A percentile compares a stretch with the other conserved stretches of the same genome.
phyloP scores from a whole-genome alignment of 2,113 vertebrate species.

The Cephalopterus ornatus region DNA sequence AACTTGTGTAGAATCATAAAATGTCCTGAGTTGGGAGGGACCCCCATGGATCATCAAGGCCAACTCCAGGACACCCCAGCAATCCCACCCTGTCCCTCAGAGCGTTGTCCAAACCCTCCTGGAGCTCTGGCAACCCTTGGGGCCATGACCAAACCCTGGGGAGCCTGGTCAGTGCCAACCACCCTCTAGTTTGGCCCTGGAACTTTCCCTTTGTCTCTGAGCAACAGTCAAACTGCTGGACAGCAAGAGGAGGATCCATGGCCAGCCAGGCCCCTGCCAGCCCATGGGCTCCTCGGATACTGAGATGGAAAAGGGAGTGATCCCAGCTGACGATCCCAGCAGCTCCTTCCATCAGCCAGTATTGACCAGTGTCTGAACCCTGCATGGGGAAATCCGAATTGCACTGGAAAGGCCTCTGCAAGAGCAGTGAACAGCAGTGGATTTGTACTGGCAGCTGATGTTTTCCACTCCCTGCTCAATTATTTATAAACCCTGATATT shows the following conservation, averaged over 20 bases:
- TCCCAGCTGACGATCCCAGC: background rate
- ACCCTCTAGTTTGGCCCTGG: background rate
- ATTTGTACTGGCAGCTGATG: background rate
- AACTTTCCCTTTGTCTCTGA: background rate
- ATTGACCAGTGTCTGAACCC: background rate
- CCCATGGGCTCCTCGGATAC: background rate
- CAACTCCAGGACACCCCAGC: background rate
- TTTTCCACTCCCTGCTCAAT: background rate
- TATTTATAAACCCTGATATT: background rate
- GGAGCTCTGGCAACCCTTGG: background rate
- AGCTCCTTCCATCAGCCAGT: background rate
- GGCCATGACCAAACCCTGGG: background rate
- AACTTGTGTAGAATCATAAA: background rate
- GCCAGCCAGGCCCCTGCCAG: background rate
- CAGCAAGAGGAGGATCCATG: background rate
- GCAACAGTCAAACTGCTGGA: background rate
- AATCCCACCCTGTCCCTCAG: background rate
- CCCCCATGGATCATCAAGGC: no score
- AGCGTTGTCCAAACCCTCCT: fast-evolving
- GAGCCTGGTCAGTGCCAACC: background rate
- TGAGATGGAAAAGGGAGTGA: background rate
- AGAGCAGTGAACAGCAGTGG: background rate
- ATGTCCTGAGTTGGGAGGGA: background rate
- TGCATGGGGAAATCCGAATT: fast-evolving
- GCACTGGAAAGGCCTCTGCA: background rate